phyloP scores from a whole-genome alignment of 2,797 vertebrate genomes.

The Tenualosa ilisha region DNA sequence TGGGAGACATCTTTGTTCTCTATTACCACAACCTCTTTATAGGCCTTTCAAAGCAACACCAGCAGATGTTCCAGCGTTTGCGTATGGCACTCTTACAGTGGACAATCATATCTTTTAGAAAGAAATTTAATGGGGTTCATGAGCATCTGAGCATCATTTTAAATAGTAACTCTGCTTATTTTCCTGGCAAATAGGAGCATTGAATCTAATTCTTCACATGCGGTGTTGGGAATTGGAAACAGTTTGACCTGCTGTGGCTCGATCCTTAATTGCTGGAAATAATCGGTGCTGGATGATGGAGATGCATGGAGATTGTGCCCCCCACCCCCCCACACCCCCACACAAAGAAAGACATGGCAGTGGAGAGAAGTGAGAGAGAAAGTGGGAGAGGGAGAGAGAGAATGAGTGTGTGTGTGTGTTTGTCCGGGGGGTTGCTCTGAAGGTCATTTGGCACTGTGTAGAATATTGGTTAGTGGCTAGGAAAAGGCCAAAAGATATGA shows the following conservation, averaged over 20 bases:
- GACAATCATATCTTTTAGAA: too few relatives aligned
- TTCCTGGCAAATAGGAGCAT: background rate
- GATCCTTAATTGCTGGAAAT: background rate
- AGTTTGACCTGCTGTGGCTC: background rate
- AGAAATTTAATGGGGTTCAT: background rate
- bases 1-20: too few relatives aligned
- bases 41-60: background rate
- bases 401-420: background rate
- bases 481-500: constrained; percentile 1
- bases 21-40: background rate
- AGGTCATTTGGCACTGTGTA: background rate
- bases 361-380: constrained; percentile 49
- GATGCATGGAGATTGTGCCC: background rate
- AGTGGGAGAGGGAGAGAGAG: background rate
- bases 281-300: background rate
- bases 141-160: background rate
- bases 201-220: background rate
- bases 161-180: background rate
- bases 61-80: background rate
- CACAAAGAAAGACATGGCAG: background rate
- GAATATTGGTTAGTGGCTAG: background rate
- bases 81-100: too few relatives aligned
- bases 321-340: too few relatives aligned
- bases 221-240: background rate
- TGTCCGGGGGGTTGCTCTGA: background rate